Conservation (phyloP, 92 coral and sea anemone species). For the Heliopora coerulea region DNA sequence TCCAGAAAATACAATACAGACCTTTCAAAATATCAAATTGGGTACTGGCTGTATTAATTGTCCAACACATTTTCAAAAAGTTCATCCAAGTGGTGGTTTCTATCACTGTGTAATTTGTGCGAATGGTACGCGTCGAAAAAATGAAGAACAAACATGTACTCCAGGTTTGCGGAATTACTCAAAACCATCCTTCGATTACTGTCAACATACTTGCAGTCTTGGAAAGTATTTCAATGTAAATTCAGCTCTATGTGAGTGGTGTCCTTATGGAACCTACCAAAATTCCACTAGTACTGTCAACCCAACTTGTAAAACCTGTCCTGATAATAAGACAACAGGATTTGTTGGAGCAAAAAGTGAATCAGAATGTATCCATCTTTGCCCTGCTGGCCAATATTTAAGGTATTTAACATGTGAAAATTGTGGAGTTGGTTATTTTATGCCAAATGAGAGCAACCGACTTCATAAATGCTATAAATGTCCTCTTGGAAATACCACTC, state of each 20-base stretch:
- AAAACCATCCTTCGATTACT: conserved; percentile 21
- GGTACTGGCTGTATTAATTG: conserved; percentile 8
- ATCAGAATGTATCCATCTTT: conserved; percentile 35
- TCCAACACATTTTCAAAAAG: background rate
- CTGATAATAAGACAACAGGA: conserved; percentile 21
- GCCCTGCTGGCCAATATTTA: conserved; percentile 36
- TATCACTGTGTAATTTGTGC: background rate
- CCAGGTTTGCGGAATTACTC: conserved; percentile 1
- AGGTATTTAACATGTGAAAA: background rate
- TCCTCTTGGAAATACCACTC: conserved; percentile 10
- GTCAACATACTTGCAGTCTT: conserved; percentile 17
- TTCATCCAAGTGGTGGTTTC: background rate
- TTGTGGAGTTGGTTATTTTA: conserved; percentile 31
- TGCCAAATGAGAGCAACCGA: conserved; percentile 34
- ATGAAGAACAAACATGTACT: background rate
- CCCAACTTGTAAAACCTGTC: conserved; percentile 34
- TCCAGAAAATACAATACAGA: background rate
- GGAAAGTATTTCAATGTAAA: conserved; percentile 12
- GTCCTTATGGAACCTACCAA: conserved; percentile 38
- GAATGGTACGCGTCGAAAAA: conserved; percentile 22
- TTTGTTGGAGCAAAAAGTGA: conserved; percentile 38
- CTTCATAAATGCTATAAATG: conserved; percentile 14
- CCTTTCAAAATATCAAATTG: background rate
- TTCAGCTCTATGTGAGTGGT: conserved; percentile 43
- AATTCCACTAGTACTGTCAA: background rate